These are phyloP conservation scores for Timema podura DNA, from an alignment of 2,888 invertebrate species.

Conservation along the genomic window DNA sequence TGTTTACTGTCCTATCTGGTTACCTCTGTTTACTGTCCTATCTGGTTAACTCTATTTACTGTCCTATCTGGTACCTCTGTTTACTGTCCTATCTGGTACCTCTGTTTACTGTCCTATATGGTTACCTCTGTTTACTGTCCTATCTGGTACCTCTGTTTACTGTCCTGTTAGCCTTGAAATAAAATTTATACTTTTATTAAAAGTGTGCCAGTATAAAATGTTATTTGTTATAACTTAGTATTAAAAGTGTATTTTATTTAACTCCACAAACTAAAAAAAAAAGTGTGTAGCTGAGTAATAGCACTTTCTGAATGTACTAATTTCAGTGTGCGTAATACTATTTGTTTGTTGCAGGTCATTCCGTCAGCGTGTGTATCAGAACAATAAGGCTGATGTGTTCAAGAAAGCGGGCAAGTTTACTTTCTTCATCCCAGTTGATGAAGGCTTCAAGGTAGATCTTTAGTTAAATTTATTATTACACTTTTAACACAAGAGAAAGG, in stretches of 20 bases:
- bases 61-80: no score
- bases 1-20: no score
- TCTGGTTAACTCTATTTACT: no score
- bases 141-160: no score
- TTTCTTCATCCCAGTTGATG: slow-evolving; percentile 87
- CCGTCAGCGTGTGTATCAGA: slow-evolving; percentile 67
- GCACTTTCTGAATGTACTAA: no score
- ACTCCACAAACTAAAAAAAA: no score
- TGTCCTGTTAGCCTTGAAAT: neutral
- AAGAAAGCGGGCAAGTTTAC: slow-evolving; percentile 76
- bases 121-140: no score
- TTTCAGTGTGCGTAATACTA: neutral
- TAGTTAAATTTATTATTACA: neutral
- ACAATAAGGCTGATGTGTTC: slow-evolving; percentile 70
- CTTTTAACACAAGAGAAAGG: no score
- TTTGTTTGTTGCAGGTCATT: slow-evolving; percentile 56
- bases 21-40: no score
- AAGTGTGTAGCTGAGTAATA: no score
- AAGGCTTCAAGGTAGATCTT: slow-evolving; percentile 72
- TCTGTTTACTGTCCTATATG: no score
- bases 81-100: no score
- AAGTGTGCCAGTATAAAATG: neutral
- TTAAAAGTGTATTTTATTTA: neutral
- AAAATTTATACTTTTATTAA: neutral
- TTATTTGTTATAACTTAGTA: neutral